Evolutionary conservation across 1,140 invertebrate genomes (phyloP).

Genomic region (Brachionus plicatilis): DNA sequence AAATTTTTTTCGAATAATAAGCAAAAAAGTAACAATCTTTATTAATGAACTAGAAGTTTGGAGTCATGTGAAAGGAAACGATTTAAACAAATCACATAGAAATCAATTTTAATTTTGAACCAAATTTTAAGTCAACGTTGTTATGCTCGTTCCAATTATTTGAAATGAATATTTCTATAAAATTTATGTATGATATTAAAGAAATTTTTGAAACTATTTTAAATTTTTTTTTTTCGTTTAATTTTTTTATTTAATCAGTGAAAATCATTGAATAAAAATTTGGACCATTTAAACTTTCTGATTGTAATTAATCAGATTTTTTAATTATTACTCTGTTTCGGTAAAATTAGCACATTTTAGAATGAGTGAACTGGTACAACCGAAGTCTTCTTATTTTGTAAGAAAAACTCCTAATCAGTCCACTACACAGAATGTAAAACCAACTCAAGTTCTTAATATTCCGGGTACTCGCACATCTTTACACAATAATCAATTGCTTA

Average conservation of each 20-base stretch:
- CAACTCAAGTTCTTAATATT: background rate
- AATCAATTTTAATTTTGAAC: conserved; percentile 35
- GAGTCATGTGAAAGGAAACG: background rate
- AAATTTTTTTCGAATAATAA: background rate
- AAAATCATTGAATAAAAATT: conserved; percentile 4
- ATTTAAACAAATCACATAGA: background rate
- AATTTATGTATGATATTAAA: conserved; percentile 7
- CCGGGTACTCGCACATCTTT: conserved; percentile 22
- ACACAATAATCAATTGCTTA: conserved; percentile 24
- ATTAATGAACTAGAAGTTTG: background rate
- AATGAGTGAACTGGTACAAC: conserved; percentile 9
- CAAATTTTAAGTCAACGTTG: background rate
- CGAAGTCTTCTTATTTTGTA: conserved; percentile 33
- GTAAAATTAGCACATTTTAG: background rate
- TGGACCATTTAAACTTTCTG: background rate
- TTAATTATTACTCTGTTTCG: background rate
- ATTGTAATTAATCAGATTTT: conserved; percentile 23
- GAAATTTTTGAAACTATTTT: conserved; percentile 31
- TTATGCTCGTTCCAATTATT: background rate
- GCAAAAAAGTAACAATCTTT: background rate
- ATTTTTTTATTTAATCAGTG: background rate
- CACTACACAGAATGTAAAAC: background rate
- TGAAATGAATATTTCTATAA: conserved; percentile 10
- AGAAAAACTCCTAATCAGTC: background rate
- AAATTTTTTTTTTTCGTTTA: background rate